Percentiles rank a stretch among this genome's conserved stretches.
These are phyloP conservation scores for Euplagia quadripunctaria DNA, from an alignment of 2,888 invertebrate species.

Conservation along the genomic window DNA sequence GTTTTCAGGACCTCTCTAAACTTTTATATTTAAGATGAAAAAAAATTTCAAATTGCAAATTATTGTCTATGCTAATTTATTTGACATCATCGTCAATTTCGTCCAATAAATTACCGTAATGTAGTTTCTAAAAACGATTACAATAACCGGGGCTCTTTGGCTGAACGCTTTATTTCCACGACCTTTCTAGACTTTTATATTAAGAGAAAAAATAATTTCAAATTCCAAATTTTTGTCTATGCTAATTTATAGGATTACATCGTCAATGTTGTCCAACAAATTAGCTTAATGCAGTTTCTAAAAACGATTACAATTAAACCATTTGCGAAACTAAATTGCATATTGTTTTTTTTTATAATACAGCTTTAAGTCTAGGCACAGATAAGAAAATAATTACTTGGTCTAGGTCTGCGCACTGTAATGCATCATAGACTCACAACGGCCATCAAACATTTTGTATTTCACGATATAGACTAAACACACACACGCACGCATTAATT, in stretches of 20 bases:
- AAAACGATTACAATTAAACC: background rate
- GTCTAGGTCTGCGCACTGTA: background rate
- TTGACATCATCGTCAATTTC: background rate
- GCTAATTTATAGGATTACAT: too few relatives aligned
- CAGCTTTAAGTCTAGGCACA: background rate
- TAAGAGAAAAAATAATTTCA: too few relatives aligned
- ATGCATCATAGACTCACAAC: conserved; percentile 9
- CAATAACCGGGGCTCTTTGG: background rate
- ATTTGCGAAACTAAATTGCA: background rate
- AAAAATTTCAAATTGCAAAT: background rate
- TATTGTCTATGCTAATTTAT: conserved; percentile 3
- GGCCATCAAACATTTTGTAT: background rate
- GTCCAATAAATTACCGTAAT: background rate
- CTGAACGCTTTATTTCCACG: too few relatives aligned
- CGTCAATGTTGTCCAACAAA: too few relatives aligned
- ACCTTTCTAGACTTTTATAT: too few relatives aligned
- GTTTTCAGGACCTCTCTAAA: conserved; percentile 4
- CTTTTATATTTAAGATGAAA: background rate
- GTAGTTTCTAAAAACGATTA: background rate
- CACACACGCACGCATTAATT: conserved; percentile 19
- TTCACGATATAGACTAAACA: conserved; percentile 10
- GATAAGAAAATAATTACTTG: background rate
- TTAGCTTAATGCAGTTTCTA: too few relatives aligned
- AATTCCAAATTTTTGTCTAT: too few relatives aligned
- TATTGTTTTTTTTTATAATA: too few relatives aligned